Evolutionary conservation across 2,888 invertebrate species (phyloP), one percentile per base, ranked within the genome.

Genomic region (Nudaria mundana): DNA sequence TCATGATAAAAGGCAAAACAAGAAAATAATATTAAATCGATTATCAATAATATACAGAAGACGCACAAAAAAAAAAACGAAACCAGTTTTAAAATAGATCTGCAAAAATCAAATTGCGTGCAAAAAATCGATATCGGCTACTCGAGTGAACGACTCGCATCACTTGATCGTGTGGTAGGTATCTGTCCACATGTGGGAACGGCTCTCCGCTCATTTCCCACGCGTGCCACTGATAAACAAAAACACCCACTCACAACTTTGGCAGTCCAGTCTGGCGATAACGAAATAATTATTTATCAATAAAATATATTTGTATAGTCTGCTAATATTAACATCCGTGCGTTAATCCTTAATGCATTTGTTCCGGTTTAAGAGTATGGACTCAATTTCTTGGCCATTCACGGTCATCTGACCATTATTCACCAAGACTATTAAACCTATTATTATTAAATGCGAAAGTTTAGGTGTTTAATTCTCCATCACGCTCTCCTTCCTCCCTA

Each of bases 221-320:
- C 83, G 83, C 77, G 81, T 78, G 81, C 77, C 62, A 46, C 57
- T 59, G 59, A 70, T 72, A 75, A 78, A 80, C 77, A 80, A 74
- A 75, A 72, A 72, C 79, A 66, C 81, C 79, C 74, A 79, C 80
- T 56, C 56, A 44, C 48, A 47, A 54, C 50, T 57, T 63, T 52
- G 56, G 55, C 61, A 62, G 65, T 61, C 68, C 65, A 52, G 50
- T 47, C 58, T 72, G 70, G 72, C 73, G 79, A 71, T 80, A 77
- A 80, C 73, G 66, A 76, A 74, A 62, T 67, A 64, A 71, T 75
- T 71, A 76, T 63, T 61, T 56, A 49, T 55, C 50, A 48, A 44
- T 33, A 43, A 40, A 30, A 44, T 14, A 29, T 16, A 29, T 37
- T 10, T 32, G 10, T 12, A 22, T 31, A 22, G n/a, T 31, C 5